Conservation (phyloP, 2,888 invertebrate species). For the Monoplex corrugatus region DNA sequence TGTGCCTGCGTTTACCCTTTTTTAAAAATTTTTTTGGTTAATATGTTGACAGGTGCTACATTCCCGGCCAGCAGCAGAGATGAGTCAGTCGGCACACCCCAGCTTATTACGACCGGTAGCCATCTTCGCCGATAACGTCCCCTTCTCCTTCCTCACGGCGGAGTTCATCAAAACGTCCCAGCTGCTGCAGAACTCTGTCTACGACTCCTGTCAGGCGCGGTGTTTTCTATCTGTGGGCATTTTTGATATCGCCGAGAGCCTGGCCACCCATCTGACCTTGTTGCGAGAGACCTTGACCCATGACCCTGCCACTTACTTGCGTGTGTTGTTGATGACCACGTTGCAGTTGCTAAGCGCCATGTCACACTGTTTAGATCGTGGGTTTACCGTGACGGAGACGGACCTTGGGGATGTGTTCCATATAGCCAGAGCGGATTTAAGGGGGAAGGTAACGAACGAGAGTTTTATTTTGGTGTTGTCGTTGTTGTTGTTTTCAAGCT, state of each 20-base stretch:
- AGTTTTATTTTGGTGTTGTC: slow-evolving; percentile 2
- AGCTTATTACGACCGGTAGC: slow-evolving; percentile 71
- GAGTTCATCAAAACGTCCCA: slow-evolving; percentile 75
- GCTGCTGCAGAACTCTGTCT: slow-evolving; percentile 70
- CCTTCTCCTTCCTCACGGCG: slow-evolving; percentile 72
- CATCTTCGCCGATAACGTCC: slow-evolving; percentile 73
- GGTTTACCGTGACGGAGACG: slow-evolving; percentile 71
- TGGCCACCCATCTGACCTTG: slow-evolving; percentile 66
- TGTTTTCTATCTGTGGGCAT: slow-evolving; percentile 71
- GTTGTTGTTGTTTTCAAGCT: not conserved
- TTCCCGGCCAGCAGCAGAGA: slow-evolving; percentile 69
- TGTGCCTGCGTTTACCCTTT: no score
- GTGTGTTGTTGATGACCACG: slow-evolving; percentile 66
- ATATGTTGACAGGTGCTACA: slow-evolving; percentile 67
- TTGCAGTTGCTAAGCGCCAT: slow-evolving; percentile 75
- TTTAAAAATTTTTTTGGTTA: no score
- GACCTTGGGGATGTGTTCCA: slow-evolving; percentile 73
- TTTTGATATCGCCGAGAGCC: slow-evolving; percentile 72
- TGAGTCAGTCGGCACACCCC: slow-evolving; percentile 68
- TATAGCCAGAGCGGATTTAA: slow-evolving; percentile 64
- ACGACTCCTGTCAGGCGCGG: slow-evolving; percentile 68
- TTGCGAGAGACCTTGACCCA: slow-evolving; percentile 64
- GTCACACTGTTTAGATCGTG: slow-evolving; percentile 74
- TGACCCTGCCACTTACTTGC: slow-evolving; percentile 64
- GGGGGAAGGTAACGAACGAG: slow-evolving; percentile 68